phyloP scores from a whole-genome alignment of 2,113 vertebrate genomes.

The Rhadina sibilatrix region DNA sequence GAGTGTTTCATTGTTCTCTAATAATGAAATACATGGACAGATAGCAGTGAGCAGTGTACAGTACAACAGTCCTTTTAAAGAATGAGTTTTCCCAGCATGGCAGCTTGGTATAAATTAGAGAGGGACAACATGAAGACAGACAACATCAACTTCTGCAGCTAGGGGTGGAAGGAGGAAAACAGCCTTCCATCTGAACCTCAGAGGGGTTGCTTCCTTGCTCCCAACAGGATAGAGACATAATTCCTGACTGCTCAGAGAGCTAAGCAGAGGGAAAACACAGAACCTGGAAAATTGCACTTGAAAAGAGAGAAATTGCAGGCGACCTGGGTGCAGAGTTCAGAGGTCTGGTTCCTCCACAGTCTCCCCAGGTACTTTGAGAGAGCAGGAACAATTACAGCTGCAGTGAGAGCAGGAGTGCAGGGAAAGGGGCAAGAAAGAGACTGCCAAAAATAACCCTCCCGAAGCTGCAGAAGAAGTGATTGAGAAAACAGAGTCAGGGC shows the following conservation, averaged over 20 bases:
- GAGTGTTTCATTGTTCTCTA: neutral
- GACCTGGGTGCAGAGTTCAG: neutral
- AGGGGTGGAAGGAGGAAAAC: neutral
- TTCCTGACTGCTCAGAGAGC: neutral
- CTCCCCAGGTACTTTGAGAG: neutral
- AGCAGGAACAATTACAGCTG: constrained; percentile 1
- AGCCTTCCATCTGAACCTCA: neutral
- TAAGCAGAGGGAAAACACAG: neutral
- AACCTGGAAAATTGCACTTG: neutral
- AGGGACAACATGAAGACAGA: neutral
- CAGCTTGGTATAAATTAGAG: neutral
- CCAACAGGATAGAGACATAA: neutral
- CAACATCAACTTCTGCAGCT: neutral
- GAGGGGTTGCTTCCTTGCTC: neutral
- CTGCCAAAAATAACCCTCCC: constrained; percentile 34
- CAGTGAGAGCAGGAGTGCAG: neutral
- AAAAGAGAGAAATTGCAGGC: neutral
- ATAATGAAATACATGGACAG: neutral
- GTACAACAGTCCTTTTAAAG: neutral
- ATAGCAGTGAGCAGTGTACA: neutral
- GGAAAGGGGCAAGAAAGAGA: neutral
- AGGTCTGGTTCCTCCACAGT: neutral
- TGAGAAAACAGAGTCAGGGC: constrained; percentile 36
- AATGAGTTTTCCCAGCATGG: neutral
- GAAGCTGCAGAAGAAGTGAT: constrained; percentile 6